A percentile compares a stretch with the other conserved stretches of the same genome.
Evolutionary conservation across 2,888 invertebrate species (phyloP).

Genomic region (Aphidius colemani): DNA sequence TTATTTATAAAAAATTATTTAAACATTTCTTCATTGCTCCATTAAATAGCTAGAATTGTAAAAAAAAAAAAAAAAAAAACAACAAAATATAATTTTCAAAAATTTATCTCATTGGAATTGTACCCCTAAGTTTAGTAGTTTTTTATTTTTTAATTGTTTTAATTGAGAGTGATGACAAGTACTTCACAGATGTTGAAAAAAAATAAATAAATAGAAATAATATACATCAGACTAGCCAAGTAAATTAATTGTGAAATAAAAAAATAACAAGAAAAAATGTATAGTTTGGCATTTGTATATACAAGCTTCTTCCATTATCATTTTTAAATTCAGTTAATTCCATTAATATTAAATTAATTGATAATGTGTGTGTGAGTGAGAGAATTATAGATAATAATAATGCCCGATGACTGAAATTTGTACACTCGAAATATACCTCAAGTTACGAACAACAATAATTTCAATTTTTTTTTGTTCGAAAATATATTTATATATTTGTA

Average conservation of each 20-base stretch:
- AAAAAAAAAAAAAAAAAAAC: no score
- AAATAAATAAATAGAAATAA: slow-evolving; percentile 28
- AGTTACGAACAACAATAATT: slow-evolving; percentile 25
- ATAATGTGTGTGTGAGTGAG: slow-evolving; percentile 26
- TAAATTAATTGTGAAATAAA: slow-evolving; percentile 22
- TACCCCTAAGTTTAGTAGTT: no score
- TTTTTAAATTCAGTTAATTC: slow-evolving; percentile 32
- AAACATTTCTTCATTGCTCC: no score
- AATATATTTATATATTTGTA: slow-evolving; percentile 13
- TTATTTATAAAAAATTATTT: no score
- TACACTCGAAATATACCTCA: slow-evolving; percentile 37
- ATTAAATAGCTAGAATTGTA: no score
- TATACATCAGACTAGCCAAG: slow-evolving; percentile 36
- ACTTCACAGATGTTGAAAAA: slow-evolving; percentile 45
- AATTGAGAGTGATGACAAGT: slow-evolving; percentile 41
- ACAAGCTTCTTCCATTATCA: slow-evolving; percentile 42
- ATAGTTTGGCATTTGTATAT: slow-evolving; percentile 34
- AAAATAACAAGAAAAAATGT: slow-evolving; percentile 27
- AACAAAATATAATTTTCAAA: no score
- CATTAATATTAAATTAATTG: slow-evolving; percentile 22
- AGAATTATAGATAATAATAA: slow-evolving; percentile 26
- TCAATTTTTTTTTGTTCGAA: slow-evolving; percentile 13
- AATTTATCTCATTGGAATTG: no score
- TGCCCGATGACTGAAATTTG: slow-evolving; percentile 37
- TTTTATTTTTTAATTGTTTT: no score